Conservation (phyloP, 2,797 vertebrate species). For the Enoplosus armatus region DNA sequence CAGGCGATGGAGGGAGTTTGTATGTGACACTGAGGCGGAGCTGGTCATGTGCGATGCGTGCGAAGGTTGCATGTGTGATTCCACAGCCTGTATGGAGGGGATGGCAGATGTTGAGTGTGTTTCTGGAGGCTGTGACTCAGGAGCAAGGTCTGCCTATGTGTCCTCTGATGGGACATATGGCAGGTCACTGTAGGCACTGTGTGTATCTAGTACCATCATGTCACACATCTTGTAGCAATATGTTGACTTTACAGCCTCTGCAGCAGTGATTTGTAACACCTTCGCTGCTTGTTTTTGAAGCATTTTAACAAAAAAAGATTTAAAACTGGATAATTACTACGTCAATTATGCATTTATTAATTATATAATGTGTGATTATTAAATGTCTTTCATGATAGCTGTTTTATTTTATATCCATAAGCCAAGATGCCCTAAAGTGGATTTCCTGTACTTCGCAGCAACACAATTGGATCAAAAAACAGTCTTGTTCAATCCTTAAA, state of each 20-base stretch:
- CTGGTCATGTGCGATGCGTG: conserved; percentile 54
- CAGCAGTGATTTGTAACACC: conserved; percentile 6
- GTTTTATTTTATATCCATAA: background rate
- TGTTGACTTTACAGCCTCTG: conserved; percentile 29
- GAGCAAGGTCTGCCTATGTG: conserved; percentile 58
- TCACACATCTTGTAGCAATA: conserved; percentile 46
- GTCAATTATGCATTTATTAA: background rate
- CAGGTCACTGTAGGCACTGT: conserved; percentile 61
- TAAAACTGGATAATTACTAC: background rate
- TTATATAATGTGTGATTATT: background rate
- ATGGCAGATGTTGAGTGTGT: conserved; percentile 75
- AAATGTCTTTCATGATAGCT: background rate
- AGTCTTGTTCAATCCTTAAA: conserved; percentile 32
- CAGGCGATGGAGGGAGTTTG: conserved; percentile 55
- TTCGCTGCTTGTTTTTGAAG: background rate
- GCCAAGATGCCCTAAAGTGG: background rate
- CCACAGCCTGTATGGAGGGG: conserved; percentile 37
- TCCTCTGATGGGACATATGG: conserved; percentile 76
- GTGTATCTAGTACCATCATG: conserved; percentile 36
- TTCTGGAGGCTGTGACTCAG: conserved; percentile 66
- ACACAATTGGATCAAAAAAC: conserved; percentile 11
- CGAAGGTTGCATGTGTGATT: conserved; percentile 60
- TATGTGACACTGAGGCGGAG: conserved; percentile 56
- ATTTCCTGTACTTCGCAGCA: background rate
- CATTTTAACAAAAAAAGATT: background rate